Base-by-base conservation (phyloP, 2,797 vertebrate species). In the Lophura swinhoii region DNA sequence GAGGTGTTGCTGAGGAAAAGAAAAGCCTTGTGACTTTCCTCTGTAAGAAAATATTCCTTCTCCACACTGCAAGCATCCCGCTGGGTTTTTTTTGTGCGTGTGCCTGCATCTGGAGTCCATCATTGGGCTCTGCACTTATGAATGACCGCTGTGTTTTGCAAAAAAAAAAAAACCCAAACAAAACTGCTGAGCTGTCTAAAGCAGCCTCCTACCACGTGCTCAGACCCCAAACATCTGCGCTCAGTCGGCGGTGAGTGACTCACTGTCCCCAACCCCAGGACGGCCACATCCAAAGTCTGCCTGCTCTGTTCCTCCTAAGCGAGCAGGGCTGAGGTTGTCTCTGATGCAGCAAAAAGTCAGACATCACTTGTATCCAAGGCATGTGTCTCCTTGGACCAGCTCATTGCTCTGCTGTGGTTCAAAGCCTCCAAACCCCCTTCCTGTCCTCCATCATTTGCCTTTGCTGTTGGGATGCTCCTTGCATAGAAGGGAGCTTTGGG, bases 11-110 rank as follows among this genome's bases (percentile, higher is more conserved):
- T 56, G 31, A 10, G 72, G 28, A 69, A 60, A 79, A 84, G 35
- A 53, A 90, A 88, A 88, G 41, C 60, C 51, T 28, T n/a, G 28
- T 90, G 86, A 37, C 64, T 94, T 88, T 63, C 33, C 75, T 43
- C 39, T 88, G 67, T 92, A 88, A 83, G 53, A 58, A 87, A 88
- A 85, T 4, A 64, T 43, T 64, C 62, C 62, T 43, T 64, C 39
- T 21, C 9, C 37, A 41, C 5, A 13, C 62, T 64, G 9, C 51
- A 39, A 35, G 35, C 22, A 31, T 55, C 43, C 49, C 37, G 5
- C n/a, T 58, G 56, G 29, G 23, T 48, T 41, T 9, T 39, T 18
- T 11, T 55, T 23, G 51, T 26, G 29, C 18, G 53, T 31, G 53
- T 55, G 53, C 28, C 53, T 55, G 37, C 59, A 67, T 33, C 75